These are phyloP conservation scores for Noctuana brunneofusca DNA, from an alignment of 2,888 invertebrate genomes.

Conservation along the genomic window DNA sequence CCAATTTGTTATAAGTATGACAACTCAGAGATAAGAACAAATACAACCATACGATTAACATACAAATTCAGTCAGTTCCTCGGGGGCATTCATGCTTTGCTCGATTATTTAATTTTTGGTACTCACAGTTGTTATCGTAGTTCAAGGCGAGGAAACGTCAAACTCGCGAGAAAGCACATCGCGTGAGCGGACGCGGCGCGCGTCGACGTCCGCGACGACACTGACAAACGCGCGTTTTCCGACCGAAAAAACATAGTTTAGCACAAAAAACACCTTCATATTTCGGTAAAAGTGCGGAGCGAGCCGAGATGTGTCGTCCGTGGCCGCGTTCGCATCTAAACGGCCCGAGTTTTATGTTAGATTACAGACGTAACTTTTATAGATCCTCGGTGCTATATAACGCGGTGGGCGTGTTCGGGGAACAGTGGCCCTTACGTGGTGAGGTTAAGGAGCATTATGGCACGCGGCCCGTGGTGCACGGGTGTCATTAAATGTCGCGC, in stretches of 20 bases:
- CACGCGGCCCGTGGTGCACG: slow-evolving; percentile 68
- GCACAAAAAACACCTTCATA: slow-evolving; percentile 74
- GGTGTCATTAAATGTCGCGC: slow-evolving; percentile 84
- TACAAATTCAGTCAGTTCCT: background rate
- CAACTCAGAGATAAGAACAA: background rate
- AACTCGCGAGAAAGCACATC: slow-evolving; percentile 57
- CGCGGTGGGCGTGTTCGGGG: slow-evolving; percentile 75
- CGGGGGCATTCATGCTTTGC: slow-evolving; percentile 40
- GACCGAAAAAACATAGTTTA: slow-evolving; percentile 70
- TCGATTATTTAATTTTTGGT: slow-evolving; percentile 63
- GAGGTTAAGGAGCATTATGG: slow-evolving; percentile 66
- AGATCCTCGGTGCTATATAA: slow-evolving; percentile 84
- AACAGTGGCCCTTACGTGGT: slow-evolving; percentile 67
- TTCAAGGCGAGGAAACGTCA: slow-evolving; percentile 61
- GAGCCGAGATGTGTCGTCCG: slow-evolving; percentile 81
- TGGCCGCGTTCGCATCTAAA: slow-evolving; percentile 83
- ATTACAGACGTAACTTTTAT: slow-evolving; percentile 84
- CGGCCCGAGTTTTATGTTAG: slow-evolving; percentile 84
- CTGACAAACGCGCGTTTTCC: slow-evolving; percentile 62
- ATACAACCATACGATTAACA: slow-evolving; percentile 1
- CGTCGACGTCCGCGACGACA: slow-evolving; percentile 59
- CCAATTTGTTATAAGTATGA: background rate
- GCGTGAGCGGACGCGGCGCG: slow-evolving; percentile 61
- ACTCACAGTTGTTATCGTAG: slow-evolving; percentile 64
- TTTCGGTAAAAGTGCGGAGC: slow-evolving; percentile 83